These are phyloP conservation scores for Stegana nigrithorax DNA, from an alignment of 2,888 invertebrate species.

Conservation along the genomic window DNA sequence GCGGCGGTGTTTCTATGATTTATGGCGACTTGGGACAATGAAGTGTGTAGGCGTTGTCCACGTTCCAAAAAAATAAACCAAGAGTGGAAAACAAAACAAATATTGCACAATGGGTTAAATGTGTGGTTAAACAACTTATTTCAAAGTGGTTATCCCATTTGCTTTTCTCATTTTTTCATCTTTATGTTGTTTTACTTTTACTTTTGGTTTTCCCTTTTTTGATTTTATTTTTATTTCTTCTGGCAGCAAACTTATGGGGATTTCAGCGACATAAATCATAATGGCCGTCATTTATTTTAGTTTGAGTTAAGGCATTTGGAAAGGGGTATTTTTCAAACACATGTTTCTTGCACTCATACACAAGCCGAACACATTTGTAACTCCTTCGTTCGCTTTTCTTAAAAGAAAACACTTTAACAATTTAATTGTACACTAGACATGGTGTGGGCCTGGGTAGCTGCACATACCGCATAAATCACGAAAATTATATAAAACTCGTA, in stretches of 20 bases:
- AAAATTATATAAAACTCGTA: neutral
- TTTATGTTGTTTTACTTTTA: neutral
- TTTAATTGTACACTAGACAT: neutral
- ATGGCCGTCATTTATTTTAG: conserved; percentile 41
- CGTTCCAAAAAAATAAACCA: conserved; percentile 13
- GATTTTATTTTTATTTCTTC: neutral
- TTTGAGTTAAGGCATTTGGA: conserved; percentile 20
- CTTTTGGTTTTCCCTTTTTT: too few species aligned
- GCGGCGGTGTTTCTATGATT: conserved; percentile 49
- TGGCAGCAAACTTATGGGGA: conserved; percentile 16
- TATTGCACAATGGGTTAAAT: conserved; percentile 57
- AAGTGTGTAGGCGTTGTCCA: conserved; percentile 33
- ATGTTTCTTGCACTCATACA: neutral
- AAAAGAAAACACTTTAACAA: neutral
- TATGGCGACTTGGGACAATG: conserved; percentile 45
- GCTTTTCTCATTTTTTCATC: neutral
- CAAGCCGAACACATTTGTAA: neutral
- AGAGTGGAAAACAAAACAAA: neutral
- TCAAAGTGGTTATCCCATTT: conserved; percentile 49
- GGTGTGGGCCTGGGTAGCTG: neutral
- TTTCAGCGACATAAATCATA: conserved; percentile 47
- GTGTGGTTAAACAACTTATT: conserved; percentile 60
- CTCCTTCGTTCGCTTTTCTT: neutral
- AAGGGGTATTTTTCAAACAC: conserved; percentile 13
- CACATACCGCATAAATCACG: conserved; percentile 12